Evolutionary conservation across 2,113 vertebrate genomes (phyloP), one percentile per base, ranked within the genome.

Genomic region (Psephotus haematonotus): DNA sequence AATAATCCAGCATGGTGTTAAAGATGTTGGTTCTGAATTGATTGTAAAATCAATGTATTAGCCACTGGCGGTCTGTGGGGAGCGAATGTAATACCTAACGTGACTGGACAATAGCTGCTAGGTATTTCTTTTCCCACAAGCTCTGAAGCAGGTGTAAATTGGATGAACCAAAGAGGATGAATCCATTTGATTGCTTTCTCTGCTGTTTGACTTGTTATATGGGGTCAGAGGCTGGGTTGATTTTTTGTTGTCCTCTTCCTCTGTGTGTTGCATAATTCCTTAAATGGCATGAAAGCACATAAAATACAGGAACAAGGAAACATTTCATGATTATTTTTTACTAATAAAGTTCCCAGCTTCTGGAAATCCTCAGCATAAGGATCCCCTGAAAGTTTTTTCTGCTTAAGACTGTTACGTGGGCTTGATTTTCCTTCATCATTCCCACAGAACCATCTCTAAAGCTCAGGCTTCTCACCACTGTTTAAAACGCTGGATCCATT

Each of bases 31-130:
- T 80, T 92, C 86, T 88, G 94, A 72, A 80, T 29, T 91, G 85
- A 91, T 69, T 92, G 68, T 92, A 95, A 95, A 94, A 97, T 90
- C 88, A 75, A 74, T 93, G 35, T 60, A 70, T 49, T 86, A 43
- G 46, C 39, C 69, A 71, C 82, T 39, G 44, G 64, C 62, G 47
- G 57, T 81, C 60, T 75, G 22, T 35, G 69, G n/a, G 39, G 28
- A 83, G 22, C 35, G 17, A 88, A 64, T 49, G 59, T 39, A 88
- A 94, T 78, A 44, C 22, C 41, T 82, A 71, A 28, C 2, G 2
- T 86, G 83, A 89, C 77, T 44, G 80, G 76, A 24, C 71, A 90
- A 37, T 68, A 88, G 68, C 69, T 88, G 29, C 17, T 57, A 57
- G 60, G 52, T 41, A 89, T 86, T 84, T 86, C 65, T 92, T 78